Percentiles rank a stretch among this genome's conserved stretches.
phyloP scores from a whole-genome alignment of 2,888 invertebrate genomes.

The Leptinotarsa juncta region DNA sequence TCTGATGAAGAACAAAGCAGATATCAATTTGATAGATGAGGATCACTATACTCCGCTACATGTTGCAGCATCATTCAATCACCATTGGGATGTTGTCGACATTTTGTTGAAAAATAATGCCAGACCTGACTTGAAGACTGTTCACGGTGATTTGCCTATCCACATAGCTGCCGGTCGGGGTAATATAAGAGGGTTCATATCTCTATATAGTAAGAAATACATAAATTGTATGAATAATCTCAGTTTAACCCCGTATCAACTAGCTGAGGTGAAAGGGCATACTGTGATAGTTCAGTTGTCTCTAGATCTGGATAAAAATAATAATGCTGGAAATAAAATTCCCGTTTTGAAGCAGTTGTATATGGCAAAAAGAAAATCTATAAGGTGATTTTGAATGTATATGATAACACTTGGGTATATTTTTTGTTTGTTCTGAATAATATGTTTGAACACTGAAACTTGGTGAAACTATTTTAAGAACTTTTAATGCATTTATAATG shows the following conservation, averaged over 20 bases:
- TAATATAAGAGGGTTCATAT: conserved; percentile 42
- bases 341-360: conserved; percentile 34
- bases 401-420: neutral
- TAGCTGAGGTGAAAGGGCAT: conserved; percentile 44
- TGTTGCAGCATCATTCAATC: conserved; percentile 42
- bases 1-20: conserved; percentile 45
- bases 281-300: conserved; percentile 35
- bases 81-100: conserved; percentile 35
- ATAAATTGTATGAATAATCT: conserved; percentile 36
- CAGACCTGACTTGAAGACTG: conserved; percentile 35
- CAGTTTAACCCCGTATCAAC: conserved; percentile 42
- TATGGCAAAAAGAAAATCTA: conserved; percentile 16
- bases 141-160: conserved; percentile 49
- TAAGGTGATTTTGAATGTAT: neutral
- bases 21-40: conserved; percentile 45
- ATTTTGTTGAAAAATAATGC: conserved; percentile 46
- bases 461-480: too few species aligned
- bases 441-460: too few species aligned
- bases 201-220: conserved; percentile 41
- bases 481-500: too few species aligned
- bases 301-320: conserved; percentile 29
- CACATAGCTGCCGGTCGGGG: conserved; percentile 51
- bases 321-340: conserved; percentile 30
- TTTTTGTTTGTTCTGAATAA: too few species aligned
- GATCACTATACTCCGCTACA: conserved; percentile 53